Base-by-base conservation (phyloP, 2,113 vertebrate species). In the Pollachius pollachius region DNA sequence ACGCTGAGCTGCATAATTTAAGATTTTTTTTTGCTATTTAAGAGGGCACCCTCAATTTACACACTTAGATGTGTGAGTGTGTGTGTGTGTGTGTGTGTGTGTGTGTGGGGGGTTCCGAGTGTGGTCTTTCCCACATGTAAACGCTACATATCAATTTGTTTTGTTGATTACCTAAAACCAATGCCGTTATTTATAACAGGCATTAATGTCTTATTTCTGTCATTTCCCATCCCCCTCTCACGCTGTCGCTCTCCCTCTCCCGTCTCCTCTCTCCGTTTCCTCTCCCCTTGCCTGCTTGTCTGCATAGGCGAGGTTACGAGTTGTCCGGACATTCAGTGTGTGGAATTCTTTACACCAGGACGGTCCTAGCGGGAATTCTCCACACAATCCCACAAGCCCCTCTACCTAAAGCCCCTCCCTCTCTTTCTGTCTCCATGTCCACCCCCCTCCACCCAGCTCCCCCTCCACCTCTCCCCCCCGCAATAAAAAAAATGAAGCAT, bases 281-380 rank as follows among this genome's bases (percentile, higher is more conserved):
- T 67, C 6, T 8, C 8, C 1, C 56, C 23, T 12, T 52, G 12
- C 27, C 21, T 52, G 16, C 41, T 56, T 48, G 7, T 52, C 27
- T n/a, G 67, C 15, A 57, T 17, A 57, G 54, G 17, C 54, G 41
- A 57, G 54, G 54, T 60, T 62, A 3, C 16, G 64, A 34, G 17
- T 25, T 61, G 23, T 25, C 23, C 65, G 23, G 17, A 1, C 30
- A 27, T 64, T 62, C 67, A 37, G 17, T 2, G 54, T 77, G 67
- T 71, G n/a, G 8, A 59, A 15, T 41, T 68, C 67, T 52, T 78
- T 81, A 67, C 71, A 81, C 34, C 58, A 64, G 69, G 78, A 75
- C 59, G 76, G 75, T 81, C 77, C 79, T 86, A 83, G 87, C 84
- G 80, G 84, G 75, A 87, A 85, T 76, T 83, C 82, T 84, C 77